Conservation (phyloP, 1,140 invertebrate genomes). For the Meloidogyne chitwoodi region DNA sequence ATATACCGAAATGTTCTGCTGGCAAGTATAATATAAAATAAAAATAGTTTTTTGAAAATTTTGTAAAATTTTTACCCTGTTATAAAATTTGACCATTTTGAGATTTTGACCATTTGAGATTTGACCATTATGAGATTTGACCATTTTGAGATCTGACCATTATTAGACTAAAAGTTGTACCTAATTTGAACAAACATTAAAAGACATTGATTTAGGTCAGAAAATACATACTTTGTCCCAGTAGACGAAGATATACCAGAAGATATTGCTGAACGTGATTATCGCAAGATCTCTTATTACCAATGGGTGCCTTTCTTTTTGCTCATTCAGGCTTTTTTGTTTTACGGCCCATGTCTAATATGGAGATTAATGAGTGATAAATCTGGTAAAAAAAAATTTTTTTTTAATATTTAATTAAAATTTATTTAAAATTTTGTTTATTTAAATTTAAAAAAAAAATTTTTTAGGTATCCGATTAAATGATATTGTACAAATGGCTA, state of each 20-base stretch:
- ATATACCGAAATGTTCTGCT: constrained; percentile 62
- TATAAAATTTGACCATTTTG: constrained; percentile 12
- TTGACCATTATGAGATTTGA: no score
- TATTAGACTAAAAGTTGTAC: no score
- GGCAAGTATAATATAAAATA: constrained; percentile 21
- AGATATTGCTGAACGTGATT: constrained; percentile 57
- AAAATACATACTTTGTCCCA: constrained; percentile 60
- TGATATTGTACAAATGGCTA: constrained; percentile 60
- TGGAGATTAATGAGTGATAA: constrained; percentile 59
- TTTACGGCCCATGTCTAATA: constrained; percentile 58
- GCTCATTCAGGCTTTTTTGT: constrained; percentile 55
- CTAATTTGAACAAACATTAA: no score
- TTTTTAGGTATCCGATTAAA: constrained; percentile 56
- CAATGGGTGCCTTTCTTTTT: constrained; percentile 66
- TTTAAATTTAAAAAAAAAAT: no score
- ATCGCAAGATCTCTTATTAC: constrained; percentile 62
- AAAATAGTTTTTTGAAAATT: no score
- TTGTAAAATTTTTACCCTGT: background rate
- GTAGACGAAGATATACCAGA: constrained; percentile 58
- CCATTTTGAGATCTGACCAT: no score
- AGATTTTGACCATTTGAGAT: no score
- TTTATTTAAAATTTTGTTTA: background rate
- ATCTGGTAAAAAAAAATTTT: no score
- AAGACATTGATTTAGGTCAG: constrained; percentile 31
- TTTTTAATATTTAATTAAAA: no score